Evolutionary conservation across 2,113 vertebrate genomes (phyloP), one percentile per base, ranked within the genome.

Genomic region (Coptodon rendalli): DNA sequence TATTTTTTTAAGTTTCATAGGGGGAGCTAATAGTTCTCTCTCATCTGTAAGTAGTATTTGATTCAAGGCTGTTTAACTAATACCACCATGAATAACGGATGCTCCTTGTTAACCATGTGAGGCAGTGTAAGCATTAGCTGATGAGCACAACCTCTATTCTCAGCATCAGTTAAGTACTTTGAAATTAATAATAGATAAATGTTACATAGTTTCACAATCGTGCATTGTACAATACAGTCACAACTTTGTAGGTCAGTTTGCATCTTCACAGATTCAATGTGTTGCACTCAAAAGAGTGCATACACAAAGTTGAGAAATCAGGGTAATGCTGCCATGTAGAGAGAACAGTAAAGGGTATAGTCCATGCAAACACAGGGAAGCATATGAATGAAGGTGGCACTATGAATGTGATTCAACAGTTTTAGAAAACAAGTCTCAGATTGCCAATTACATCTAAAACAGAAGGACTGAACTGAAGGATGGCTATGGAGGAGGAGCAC

Each of bases 361-460:
- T 83, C 86, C 50, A 52, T 86, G 34, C 53, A 87, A 84, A 88
- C 43, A 63, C 56, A 56, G 86, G 63, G 4, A 13, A 40, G 24
- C 40, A 34, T 61, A 82, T 45, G 85, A 88, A 93, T 87, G 82
- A 89, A 91, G 89, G 84, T 88, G 71, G 85, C 81, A 87, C 34
- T 8, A 71, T 85, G 87, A 86, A 91, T 89, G 71, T 78, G 73
- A 92, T 84, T 87, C 82, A 73, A 80, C 6, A 22, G 54, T 80
- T 81, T 88, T 31, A 29, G 78, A 88, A 86, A 54, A 59, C 11
- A 14, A 16, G 83, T 82, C 83, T 87, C 88, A 88, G 86, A 87
- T 66, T 68, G 86, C 91, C 86, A 92, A 93, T 96, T 93, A 90
- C 83, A 93, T 86, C 78, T 82, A 86, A 92, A 93, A 91, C 63